Percentiles rank a stretch among this genome's conserved stretches.
Evolutionary conservation across 2,113 vertebrate species (phyloP).

Genomic region (Fregetta grallaria): DNA sequence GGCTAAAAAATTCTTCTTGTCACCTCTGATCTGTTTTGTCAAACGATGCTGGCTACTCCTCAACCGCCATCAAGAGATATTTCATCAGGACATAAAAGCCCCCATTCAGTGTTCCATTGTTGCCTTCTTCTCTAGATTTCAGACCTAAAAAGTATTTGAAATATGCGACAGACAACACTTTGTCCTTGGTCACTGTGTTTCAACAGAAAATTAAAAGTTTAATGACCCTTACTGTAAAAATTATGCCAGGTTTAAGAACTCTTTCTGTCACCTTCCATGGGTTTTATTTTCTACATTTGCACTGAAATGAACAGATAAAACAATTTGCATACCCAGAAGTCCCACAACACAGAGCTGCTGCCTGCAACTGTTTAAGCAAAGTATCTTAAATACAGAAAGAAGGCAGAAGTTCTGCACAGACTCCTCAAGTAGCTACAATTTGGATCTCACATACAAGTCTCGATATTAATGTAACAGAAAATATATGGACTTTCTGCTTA

Average conservation of each 20-base stretch:
- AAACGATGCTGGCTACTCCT: background rate
- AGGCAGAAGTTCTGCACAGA: background rate
- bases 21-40: background rate
- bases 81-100: background rate
- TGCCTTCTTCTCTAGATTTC: background rate
- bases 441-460: background rate
- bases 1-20: background rate
- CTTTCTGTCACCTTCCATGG: background rate
- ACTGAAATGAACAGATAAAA: background rate
- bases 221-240: background rate
- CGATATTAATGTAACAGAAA: background rate
- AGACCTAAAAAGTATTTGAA: background rate
- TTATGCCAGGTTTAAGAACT: background rate
- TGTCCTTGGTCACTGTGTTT: background rate
- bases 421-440: background rate
- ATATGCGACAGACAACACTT: background rate
- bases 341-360: background rate
- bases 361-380: background rate
- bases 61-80: background rate
- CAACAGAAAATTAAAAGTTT: background rate
- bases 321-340: background rate
- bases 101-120: background rate
- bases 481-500: background rate
- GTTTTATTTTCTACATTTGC: background rate
- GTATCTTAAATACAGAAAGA: background rate